Conservation (phyloP, 1,140 invertebrate genomes). For the Pseudomyrmex dendroicus region DNA sequence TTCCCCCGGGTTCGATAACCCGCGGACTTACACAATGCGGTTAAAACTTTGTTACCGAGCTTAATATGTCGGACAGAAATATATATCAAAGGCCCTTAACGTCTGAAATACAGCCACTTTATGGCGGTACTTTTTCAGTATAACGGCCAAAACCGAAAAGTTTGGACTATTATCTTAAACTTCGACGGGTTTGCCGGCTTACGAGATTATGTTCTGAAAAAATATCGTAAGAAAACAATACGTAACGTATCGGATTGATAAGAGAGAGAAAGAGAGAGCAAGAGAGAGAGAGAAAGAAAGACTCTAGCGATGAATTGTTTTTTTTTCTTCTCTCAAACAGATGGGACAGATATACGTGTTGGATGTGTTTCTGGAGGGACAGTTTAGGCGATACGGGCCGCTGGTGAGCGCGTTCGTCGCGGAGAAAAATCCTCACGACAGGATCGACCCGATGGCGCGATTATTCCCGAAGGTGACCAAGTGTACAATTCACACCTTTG, state of each 20-base stretch:
- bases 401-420: conserved; percentile 84
- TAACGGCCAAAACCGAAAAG: not conserved
- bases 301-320: not conserved
- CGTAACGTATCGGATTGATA: too few species aligned
- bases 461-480: conserved; percentile 93
- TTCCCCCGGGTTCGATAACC: conserved; percentile 35
- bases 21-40: not conserved
- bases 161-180: not conserved
- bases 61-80: conserved; percentile 16
- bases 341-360: conserved; percentile 85
- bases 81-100: conserved; percentile 14
- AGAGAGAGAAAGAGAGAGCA: too few species aligned
- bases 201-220: not conserved
- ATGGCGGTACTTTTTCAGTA: not conserved
- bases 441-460: conserved; percentile 86
- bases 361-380: conserved; percentile 86
- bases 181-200: not conserved
- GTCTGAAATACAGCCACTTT: conserved; percentile 6
- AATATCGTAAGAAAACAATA: too few species aligned
- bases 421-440: conserved; percentile 76
- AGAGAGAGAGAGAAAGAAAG: not conserved
- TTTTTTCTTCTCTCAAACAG: conserved; percentile 47
- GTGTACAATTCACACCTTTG: conserved; percentile 88
- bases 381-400: conserved; percentile 90
- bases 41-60: conserved; percentile 22